These are phyloP conservation scores for Limnephilus marmoratus DNA, from an alignment of 2,888 invertebrate species.

Conservation along the genomic window DNA sequence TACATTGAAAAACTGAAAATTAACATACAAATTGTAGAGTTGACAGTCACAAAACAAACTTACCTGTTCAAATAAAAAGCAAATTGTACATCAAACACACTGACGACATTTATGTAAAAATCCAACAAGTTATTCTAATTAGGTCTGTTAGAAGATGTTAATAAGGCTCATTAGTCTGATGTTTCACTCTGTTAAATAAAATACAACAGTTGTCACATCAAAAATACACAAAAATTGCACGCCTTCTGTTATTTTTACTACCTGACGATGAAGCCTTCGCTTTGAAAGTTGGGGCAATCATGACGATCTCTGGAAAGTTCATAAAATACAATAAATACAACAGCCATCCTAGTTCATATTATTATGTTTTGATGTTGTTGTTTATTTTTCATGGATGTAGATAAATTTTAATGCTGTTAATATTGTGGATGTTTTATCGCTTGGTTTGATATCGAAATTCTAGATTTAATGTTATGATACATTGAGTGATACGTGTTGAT, in stretches of 20 bases:
- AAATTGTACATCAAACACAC: constrained; percentile 27
- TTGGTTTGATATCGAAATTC: neutral
- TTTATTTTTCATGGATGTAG: neutral
- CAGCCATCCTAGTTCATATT: neutral
- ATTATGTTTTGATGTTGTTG: neutral
- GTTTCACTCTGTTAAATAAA: constrained; percentile 45
- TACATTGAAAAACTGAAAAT: constrained; percentile 14
- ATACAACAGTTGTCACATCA: constrained; percentile 33
- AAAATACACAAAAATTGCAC: constrained; percentile 34
- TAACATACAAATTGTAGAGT: constrained; percentile 18
- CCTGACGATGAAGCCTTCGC: constrained; percentile 86
- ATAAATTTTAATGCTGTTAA: neutral
- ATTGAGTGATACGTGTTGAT: neutral
- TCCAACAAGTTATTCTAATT: constrained; percentile 41
- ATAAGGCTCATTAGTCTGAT: constrained; percentile 34
- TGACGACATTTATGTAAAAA: constrained; percentile 24
- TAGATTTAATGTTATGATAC: neutral
- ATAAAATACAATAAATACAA: constrained; percentile 54
- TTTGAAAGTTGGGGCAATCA: constrained; percentile 89
- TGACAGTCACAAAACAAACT: constrained; percentile 45
- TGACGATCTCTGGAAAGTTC: constrained; percentile 81
- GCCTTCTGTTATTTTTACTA: constrained; percentile 71
- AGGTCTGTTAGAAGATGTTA: constrained; percentile 43
- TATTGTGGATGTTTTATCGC: neutral
- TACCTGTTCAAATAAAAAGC: constrained; percentile 42